A percentile compares a stretch with the other conserved stretches of the same genome.
These are phyloP conservation scores for Poeciliopsis presidionis DNA, from an alignment of 2,797 vertebrate species.

Conservation along the genomic window DNA sequence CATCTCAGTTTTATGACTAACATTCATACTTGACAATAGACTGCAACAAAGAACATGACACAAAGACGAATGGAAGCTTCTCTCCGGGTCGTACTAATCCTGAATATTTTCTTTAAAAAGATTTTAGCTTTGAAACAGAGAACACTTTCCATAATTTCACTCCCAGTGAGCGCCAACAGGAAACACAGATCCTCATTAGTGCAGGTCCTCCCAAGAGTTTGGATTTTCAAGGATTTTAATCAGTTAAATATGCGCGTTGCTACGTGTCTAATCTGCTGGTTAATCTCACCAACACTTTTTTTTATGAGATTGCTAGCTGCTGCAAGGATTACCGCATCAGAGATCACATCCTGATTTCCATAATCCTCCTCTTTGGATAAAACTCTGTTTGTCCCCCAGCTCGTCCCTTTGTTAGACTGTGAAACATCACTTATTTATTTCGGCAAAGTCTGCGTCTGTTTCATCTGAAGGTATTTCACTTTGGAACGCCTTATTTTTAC, in stretches of 20 bases:
- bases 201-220: conserved; percentile 58
- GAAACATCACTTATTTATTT: conserved; percentile 56
- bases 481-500: not conserved
- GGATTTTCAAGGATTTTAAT: conserved; percentile 75
- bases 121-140: conserved; percentile 22
- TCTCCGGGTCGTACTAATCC: conserved; percentile 51
- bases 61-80: conserved; percentile 45
- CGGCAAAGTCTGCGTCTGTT: conserved; percentile 18
- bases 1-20: not conserved
- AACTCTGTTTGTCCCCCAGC: conserved; percentile 63
- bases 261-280: conserved; percentile 77
- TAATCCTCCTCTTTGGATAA: conserved; percentile 78
- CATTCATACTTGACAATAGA: conserved; percentile 17
- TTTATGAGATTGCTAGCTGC: conserved; percentile 78
- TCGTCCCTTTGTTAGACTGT: conserved; percentile 54
- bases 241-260: conserved; percentile 77
- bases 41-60: conserved; percentile 16
- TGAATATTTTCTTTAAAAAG: conserved; percentile 36
- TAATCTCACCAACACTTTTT: conserved; percentile 79
- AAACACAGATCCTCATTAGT: conserved; percentile 56
- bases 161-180: conserved; percentile 49
- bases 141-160: conserved; percentile 56
- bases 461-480: conserved; percentile 13
- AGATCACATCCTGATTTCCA: conserved; percentile 79
- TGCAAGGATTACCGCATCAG: conserved; percentile 70